phyloP scores from a whole-genome alignment of 2,888 invertebrate species.

The Dione vanillae region DNA sequence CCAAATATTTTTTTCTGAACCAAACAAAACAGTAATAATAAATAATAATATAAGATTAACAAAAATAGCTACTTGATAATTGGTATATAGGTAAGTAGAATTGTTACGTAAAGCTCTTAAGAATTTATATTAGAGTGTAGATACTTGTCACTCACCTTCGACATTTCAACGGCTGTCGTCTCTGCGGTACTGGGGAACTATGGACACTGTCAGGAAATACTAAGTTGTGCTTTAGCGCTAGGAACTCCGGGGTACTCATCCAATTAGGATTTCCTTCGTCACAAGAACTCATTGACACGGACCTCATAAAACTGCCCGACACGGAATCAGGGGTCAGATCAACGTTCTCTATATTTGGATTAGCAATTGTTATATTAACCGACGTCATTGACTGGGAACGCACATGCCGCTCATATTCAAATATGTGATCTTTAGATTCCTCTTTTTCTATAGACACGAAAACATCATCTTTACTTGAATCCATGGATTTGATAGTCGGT shows the following conservation, averaged over 20 bases:
- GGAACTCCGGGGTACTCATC: conserved; percentile 91
- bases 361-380: conserved; percentile 88
- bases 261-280: conserved; percentile 91
- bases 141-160: conserved; percentile 72
- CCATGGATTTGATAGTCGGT: conserved; percentile 71
- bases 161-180: conserved; percentile 86
- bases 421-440: conserved; percentile 69
- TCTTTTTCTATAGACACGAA: conserved; percentile 73
- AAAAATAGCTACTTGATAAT: not conserved
- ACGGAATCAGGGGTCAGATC: conserved; percentile 87
- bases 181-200: conserved; percentile 89
- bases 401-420: conserved; percentile 73
- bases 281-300: conserved; percentile 86
- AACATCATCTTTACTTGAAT: conserved; percentile 70
- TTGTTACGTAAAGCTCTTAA: conserved; percentile 4
- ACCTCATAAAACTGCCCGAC: conserved; percentile 84
- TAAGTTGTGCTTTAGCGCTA: conserved; percentile 91
- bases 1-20: not conserved
- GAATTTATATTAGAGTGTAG: conserved; percentile 11
- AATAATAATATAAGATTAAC: not conserved
- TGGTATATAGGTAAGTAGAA: not conserved
- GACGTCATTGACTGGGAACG: conserved; percentile 86
- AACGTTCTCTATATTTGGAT: conserved; percentile 89
- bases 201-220: conserved; percentile 92
- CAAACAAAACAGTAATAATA: not conserved